Evolutionary conservation across 2,888 invertebrate genomes (phyloP).

Genomic region (Nomada goodeniana): DNA sequence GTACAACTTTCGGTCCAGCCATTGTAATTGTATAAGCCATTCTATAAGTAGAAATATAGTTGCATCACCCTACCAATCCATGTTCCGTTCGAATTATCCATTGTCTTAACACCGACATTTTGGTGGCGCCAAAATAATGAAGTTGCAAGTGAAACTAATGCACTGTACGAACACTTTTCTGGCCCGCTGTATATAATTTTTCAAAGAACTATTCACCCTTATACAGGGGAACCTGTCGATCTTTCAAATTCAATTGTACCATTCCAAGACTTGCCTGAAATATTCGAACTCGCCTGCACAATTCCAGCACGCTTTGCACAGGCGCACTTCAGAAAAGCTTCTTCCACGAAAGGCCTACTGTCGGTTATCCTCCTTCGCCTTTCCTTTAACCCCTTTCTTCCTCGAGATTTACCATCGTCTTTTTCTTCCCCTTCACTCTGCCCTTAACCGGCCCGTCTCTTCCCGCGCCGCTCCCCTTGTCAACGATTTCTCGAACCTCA

Average conservation of each 20-base stretch:
- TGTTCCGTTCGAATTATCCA: no score
- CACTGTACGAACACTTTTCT: no score
- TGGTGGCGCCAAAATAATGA: no score
- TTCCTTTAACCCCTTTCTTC: not conserved
- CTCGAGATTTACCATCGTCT: not conserved
- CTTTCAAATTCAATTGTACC: not conserved
- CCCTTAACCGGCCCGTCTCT: not conserved
- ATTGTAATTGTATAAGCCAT: no score
- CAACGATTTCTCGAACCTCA: slow-evolving; percentile 13
- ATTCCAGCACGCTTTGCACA: not conserved
- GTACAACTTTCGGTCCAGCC: not conserved
- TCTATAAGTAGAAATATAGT: not conserved
- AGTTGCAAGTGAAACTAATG: no score
- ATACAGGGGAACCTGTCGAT: not conserved
- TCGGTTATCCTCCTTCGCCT: slow-evolving; percentile 2
- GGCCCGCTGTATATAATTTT: no score
- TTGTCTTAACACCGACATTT: no score
- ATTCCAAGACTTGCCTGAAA: not conserved
- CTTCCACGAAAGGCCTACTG: slow-evolving; percentile 11
- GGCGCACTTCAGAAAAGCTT: not conserved
- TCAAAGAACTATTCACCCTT: no score
- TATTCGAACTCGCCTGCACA: not conserved
- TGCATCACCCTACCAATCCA: not conserved
- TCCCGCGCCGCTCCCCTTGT: not conserved
- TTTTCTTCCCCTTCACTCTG: not conserved